Evolutionary conservation across 2,113 vertebrate species (phyloP), one percentile per base, ranked within the genome.

Genomic region (Acrocephalus arundinaceus): DNA sequence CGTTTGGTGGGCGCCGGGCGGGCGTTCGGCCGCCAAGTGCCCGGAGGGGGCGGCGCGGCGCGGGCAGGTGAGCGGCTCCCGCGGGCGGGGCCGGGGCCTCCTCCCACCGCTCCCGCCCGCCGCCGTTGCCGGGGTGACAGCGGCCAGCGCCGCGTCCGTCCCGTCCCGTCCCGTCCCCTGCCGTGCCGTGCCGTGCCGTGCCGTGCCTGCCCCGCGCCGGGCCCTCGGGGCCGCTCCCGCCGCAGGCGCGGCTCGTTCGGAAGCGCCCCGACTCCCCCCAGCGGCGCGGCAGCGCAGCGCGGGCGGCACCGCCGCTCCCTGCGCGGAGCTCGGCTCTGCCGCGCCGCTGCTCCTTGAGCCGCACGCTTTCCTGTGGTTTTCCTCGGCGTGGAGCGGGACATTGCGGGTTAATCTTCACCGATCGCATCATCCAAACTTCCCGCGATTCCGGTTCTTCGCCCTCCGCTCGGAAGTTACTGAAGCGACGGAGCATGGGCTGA

Each of bases 311-410:
- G 77, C 41, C 54, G 30, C 51, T 6, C 57, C 52, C 61, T 41
- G 54, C 37, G 31, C 62, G 17, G 35, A 27, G 45, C 37, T 27
- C 45, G 21, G 52, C 35, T 23, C 43, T 3, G 43, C 72, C 52
- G n/a, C 51, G 20, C 21, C 5, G 24, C 13, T 4, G 31, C 18
- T 7, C 28, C 3, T 1, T 3, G 55, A 1, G 57, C 57, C 17
- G 48, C 25, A 24, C 49, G 0, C 7, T 3, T 9, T 57, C 41
- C 43, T 1, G 17, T 0, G 49, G n/a, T 1, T 27, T 27, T 63
- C 13, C 58, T 30, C n/a, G 1, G 15, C 10, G 9, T 2, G 31
- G 4, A 7, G 13, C 2, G 52, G 13, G n/a, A 7, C 24, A 0
- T 2, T 6, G 39, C 16, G 22, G 43, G 54, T 61, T 71, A 31